Percentiles rank a stretch among this genome's conserved stretches.
phyloP scores from a whole-genome alignment of 2,113 vertebrate species.

The Rhizomys pruinosus region DNA sequence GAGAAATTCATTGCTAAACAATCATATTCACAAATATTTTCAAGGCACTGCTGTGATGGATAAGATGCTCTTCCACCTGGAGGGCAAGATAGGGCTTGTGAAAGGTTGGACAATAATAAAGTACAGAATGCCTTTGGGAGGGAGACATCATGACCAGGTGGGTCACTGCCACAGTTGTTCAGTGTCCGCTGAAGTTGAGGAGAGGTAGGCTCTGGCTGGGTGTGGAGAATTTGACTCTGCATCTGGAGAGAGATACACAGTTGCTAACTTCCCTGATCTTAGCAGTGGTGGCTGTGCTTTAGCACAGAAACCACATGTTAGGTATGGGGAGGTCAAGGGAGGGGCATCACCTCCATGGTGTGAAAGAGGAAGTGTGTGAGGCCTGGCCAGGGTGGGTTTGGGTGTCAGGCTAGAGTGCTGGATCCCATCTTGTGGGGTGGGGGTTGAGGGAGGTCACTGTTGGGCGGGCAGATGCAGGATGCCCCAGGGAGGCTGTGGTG shows the following conservation, averaged over 20 bases:
- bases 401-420: not conserved
- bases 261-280: too few species aligned
- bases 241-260: not conserved
- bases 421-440: not conserved
- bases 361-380: not conserved
- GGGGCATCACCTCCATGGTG: rapidly evolving
- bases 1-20: conserved; percentile 4
- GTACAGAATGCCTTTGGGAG: not conserved
- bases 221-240: not conserved
- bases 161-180: not conserved
- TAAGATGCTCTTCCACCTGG: not conserved
- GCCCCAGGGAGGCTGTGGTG: not conserved
- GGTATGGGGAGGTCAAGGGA: not conserved
- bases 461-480: not conserved
- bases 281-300: too few species aligned
- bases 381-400: not conserved
- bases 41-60: not conserved
- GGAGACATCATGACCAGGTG: not conserved
- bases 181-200: not conserved
- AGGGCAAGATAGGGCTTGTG: not conserved
- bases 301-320: not conserved
- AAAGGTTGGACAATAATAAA: not conserved
- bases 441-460: too few species aligned
- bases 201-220: not conserved
- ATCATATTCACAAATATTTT: not conserved